phyloP scores from a whole-genome alignment of 2,888 invertebrate species.

The Leucania comma region DNA sequence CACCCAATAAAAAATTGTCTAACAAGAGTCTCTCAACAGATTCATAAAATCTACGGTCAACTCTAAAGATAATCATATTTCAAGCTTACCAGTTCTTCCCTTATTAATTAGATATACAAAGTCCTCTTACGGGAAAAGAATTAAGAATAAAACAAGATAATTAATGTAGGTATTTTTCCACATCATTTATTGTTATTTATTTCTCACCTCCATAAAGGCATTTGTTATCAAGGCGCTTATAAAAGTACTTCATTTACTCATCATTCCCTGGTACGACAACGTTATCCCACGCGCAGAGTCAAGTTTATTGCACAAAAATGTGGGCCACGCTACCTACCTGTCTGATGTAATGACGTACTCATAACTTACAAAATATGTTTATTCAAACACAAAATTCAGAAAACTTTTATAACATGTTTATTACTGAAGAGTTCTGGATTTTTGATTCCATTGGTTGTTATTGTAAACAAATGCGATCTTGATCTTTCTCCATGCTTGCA shows the following conservation, averaged over 20 bases:
- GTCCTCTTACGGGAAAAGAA: too few relatives aligned
- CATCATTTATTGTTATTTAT: too few relatives aligned
- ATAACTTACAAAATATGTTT: conserved; percentile 22
- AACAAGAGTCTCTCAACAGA: not conserved
- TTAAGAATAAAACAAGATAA: too few relatives aligned
- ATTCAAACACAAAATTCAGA: conserved; percentile 30
- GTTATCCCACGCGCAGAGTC: conserved; percentile 37
- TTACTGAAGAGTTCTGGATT: conserved; percentile 12
- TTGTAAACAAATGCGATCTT: conserved; percentile 47
- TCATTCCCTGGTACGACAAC: not conserved
- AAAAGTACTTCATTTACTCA: conserved; percentile 8
- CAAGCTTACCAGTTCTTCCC: not conserved
- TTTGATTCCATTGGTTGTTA: conserved; percentile 36
- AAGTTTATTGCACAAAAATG: conserved; percentile 47
- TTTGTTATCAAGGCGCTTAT: not conserved
- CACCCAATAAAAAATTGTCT: too few relatives aligned
- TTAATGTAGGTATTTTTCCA: too few relatives aligned
- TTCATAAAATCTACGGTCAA: not conserved
- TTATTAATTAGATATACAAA: not conserved
- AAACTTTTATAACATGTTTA: conserved; percentile 12
- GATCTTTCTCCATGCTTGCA: conserved; percentile 27
- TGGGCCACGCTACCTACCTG: conserved; percentile 16
- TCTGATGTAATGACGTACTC: conserved; percentile 32
- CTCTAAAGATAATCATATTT: not conserved
- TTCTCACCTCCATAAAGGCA: not conserved